Conservation (phyloP, 2,797 vertebrate genomes). For the Nothura maculosa region DNA sequence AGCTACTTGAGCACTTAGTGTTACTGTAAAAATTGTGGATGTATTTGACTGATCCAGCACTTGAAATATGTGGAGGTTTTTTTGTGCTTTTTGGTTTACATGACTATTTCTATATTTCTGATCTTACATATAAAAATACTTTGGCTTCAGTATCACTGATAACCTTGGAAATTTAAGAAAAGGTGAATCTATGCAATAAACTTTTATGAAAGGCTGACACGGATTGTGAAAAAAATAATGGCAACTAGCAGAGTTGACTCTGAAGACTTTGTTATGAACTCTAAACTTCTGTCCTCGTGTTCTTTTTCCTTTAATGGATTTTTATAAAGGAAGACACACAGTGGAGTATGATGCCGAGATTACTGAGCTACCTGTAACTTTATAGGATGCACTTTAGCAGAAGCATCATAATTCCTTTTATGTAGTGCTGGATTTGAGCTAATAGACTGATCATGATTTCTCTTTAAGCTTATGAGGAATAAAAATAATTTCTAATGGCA, state of each 20-base stretch:
- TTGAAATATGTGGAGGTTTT: not conserved
- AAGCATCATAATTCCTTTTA: not conserved
- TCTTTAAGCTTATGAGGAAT: not conserved
- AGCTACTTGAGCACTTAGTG: not conserved
- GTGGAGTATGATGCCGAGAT: not conserved
- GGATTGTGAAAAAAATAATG: not conserved
- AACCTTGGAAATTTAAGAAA: not conserved
- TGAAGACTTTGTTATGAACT: not conserved
- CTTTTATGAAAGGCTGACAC: not conserved
- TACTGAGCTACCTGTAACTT: not conserved
- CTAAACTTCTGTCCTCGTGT: not conserved
- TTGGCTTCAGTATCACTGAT: fast-evolving
- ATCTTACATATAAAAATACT: not conserved
- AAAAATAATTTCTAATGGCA: not conserved
- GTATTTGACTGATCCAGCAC: not conserved
- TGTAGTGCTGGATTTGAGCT: not conserved
- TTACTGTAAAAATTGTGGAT: not conserved
- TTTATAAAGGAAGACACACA: not conserved
- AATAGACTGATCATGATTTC: not conserved
- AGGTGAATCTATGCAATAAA: not conserved
- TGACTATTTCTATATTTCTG: not conserved
- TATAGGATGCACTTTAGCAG: not conserved
- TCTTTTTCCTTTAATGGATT: not conserved
- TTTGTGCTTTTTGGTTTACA: not conserved
- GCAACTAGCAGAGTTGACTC: not conserved